Percentiles rank a stretch among this genome's conserved stretches.
Evolutionary conservation across 2,888 invertebrate genomes (phyloP).

Genomic region (Leptogaster cylindrica): DNA sequence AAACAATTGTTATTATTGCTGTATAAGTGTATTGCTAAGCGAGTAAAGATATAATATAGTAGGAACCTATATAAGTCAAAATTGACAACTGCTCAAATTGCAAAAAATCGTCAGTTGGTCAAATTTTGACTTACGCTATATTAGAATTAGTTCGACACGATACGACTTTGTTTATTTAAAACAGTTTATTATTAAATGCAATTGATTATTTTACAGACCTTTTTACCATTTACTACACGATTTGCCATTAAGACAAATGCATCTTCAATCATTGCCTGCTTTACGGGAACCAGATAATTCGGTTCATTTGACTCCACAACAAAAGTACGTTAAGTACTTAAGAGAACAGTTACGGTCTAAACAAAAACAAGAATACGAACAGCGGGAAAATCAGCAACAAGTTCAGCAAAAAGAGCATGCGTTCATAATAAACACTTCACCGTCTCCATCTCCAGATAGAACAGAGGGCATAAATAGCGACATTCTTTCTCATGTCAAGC

Average conservation of each 20-base stretch:
- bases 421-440: slow-evolving; percentile 50
- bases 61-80: no score
- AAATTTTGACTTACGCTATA: no score
- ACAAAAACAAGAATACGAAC: slow-evolving; percentile 49
- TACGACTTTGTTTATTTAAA: no score
- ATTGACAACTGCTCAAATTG: no score
- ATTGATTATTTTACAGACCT: not conserved
- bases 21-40: no score
- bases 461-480: no score
- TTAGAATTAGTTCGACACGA: no score
- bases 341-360: slow-evolving; percentile 57
- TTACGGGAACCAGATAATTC: not conserved
- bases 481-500: slow-evolving; percentile 3
- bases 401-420: no score
- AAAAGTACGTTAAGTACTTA: slow-evolving; percentile 59
- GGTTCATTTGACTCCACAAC: slow-evolving; percentile 56
- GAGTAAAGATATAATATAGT: no score
- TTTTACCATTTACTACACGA: not conserved
- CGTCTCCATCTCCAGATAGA: slow-evolving; percentile 45
- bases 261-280: not conserved
- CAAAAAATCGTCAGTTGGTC: no score
- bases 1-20: not conserved
- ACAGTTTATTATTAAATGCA: no score
- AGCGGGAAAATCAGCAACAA: no score
- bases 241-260: not conserved